These are phyloP conservation scores for Larimichthys polyactis DNA, from an alignment of 2,113 vertebrate species.

Conservation along the genomic window DNA sequence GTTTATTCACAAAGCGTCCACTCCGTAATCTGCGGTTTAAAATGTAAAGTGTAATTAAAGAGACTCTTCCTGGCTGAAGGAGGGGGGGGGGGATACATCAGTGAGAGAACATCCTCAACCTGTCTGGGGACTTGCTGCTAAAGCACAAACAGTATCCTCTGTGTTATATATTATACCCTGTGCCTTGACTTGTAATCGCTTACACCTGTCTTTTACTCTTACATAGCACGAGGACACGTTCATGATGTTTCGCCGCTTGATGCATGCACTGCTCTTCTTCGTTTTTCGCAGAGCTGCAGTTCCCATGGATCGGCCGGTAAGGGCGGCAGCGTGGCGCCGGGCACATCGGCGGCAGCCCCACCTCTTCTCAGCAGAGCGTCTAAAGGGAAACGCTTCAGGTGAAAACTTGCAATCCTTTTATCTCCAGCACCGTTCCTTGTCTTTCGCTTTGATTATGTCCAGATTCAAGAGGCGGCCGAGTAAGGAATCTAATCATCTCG, in stretches of 20 bases:
- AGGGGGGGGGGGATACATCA: conserved; percentile 43
- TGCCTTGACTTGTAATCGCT: conserved; percentile 4
- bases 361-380: conserved; percentile 76
- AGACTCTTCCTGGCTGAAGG: conserved; percentile 41
- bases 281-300: conserved; percentile 73
- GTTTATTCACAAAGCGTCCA: conserved; percentile 75
- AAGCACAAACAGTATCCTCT: conserved; percentile 16
- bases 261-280: not conserved
- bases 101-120: conserved; percentile 57
- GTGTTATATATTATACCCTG: conserved; percentile 26
- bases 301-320: conserved; percentile 71
- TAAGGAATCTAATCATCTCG: conserved; percentile 58
- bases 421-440: conserved; percentile 53
- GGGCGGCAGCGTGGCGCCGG: conserved; percentile 57
- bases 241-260: conserved; percentile 11
- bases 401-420: conserved; percentile 45
- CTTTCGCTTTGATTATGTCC: conserved; percentile 20
- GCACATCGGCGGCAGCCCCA: conserved; percentile 58
- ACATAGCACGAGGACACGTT: not conserved
- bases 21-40: conserved; percentile 80
- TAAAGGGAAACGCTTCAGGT: conserved; percentile 84
- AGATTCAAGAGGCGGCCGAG: conserved; percentile 48
- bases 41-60: conserved; percentile 84
- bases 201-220: conserved; percentile 14
- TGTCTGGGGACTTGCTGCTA: conserved; percentile 43